Evolutionary conservation across 2,888 invertebrate species (phyloP).

Genomic region (Ennomos fuscantarius): DNA sequence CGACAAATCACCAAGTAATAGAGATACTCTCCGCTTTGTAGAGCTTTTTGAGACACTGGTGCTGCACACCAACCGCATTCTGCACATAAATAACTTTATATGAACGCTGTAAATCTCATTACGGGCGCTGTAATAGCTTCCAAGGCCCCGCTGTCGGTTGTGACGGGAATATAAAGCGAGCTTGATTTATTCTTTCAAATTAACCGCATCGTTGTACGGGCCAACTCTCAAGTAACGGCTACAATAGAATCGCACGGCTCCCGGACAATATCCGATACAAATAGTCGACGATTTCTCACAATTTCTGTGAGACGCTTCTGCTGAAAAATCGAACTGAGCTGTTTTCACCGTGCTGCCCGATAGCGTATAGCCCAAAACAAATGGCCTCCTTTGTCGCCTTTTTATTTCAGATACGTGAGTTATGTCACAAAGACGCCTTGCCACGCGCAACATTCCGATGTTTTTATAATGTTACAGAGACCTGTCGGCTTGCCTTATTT

Average conservation of each 20-base stretch:
- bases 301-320: conserved; percentile 52
- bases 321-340: conserved; percentile 61
- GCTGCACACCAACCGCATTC: conserved; percentile 58
- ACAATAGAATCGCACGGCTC: conserved; percentile 39
- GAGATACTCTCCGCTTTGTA: conserved; percentile 24
- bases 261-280: conserved; percentile 51
- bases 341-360: conserved; percentile 57
- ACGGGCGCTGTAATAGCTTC: conserved; percentile 78
- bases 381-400: conserved; percentile 71
- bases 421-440: conserved; percentile 60
- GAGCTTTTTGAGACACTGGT: conserved; percentile 42
- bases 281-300: conserved; percentile 57
- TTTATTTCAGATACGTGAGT: conserved; percentile 72
- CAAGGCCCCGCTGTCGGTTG: conserved; percentile 74
- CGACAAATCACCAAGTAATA: conserved; percentile 30
- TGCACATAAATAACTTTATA: conserved; percentile 81
- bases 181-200: conserved; percentile 71
- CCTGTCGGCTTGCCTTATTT: conserved; percentile 43
- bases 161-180: conserved; percentile 80
- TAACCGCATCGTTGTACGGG: conserved; percentile 40
- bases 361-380: conserved; percentile 79
- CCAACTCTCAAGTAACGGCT: conserved; percentile 37
- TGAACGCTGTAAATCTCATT: conserved; percentile 82
- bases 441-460: conserved; percentile 60
- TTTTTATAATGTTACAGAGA: conserved; percentile 44